Evolutionary conservation across 2,888 invertebrate genomes (phyloP), one percentile per base, ranked within the genome.

Genomic region (Cephus runcator): DNA sequence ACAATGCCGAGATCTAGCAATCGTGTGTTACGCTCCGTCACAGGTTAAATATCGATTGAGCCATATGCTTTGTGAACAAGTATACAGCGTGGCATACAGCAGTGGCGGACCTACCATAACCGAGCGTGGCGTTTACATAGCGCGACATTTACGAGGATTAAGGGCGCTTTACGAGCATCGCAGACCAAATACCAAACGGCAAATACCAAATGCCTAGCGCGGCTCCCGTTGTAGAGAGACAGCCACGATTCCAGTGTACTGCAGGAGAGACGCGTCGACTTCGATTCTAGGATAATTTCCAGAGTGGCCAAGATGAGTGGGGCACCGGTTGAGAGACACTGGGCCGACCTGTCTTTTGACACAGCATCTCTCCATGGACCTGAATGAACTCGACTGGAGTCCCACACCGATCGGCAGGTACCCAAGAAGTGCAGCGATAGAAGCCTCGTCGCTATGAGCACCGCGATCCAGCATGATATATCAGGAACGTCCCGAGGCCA

Each of bases 1-100:
- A 56, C 56, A 80, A 81, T 79, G 79, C 79, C 80, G 78, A 68
- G 79, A 75, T 73, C 73, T 79, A 23, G 73, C 34, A 30, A 30
- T 33, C 77, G 76, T 75, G 75, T 80, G 78, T 77, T 80, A 73
- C 69, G 79, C 40, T 78, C 40, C 73, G 79, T 79, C 81, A 83
- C 81, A 80, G 79, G 79, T 79, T 81, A 81, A 82, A 81, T 79
- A 76, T 71, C 79, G 79, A 83, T 82, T 82, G 79, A 81, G 77
- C 81, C 75, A 79, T 83, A 79, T 80, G 31, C 71, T 31, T 33
- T 31, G 15, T 33, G 71, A 31, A 15, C 31, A 9, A 31, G 33
- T 31, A 11, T 15, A 34, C 30, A 33, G 12, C 34, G n/a, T 11
- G 34, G 30, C 69, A 35, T 71, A 12, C 11, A 15, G 34, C 30